Evolutionary conservation across 2,113 vertebrate species (phyloP), one percentile per base, ranked within the genome.

Genomic region (Gopherus evgoodei): DNA sequence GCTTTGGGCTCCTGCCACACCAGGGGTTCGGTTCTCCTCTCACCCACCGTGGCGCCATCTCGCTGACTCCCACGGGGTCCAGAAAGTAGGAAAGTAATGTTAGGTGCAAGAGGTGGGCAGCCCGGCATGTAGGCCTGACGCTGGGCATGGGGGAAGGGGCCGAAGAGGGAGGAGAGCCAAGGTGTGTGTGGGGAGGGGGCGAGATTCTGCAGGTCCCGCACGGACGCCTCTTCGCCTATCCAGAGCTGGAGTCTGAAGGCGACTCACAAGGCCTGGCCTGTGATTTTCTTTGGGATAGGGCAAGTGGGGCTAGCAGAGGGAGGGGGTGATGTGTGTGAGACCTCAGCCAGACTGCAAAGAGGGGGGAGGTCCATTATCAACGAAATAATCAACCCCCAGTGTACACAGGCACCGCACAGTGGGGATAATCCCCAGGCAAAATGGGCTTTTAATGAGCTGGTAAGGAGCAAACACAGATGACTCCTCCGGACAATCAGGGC

Each of bases 11-110:
- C 75, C 42, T 47, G 42, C 22, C 25, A 16, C 38, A 14, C 24
- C 10, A 13, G 24, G 42, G 11, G 11, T 11, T 42, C 2, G 24
- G 75, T 25, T 78, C 24, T 78, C 42, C 25, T 25, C 75, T 29
- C 12, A 8, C 42, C 42, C 12, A 1, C 42, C 4, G 6, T 8
- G 24, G 11, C 11, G 7, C 22, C 11, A 3, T n/a, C 35, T 19
- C 65, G 4, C n/a, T 5, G n/a, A 38, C 65, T 11, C n/a, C n/a
- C 65, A 11, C 16, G 8, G 31, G 62, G 35, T n/a, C 62, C 14
- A 17, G 62, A 69, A 69, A 17, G 35, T 7, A 4, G 31, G 62
- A 69, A 19, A 17, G 14, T 19, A 16, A n/a, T 31, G 12, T 13
- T 31, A 62, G 59, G 59, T 3, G 13, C 31, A 35, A 35, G 62